These are phyloP conservation scores for Epicauta chinensis DNA, from an alignment of 1,140 invertebrate genomes.

Conservation along the genomic window DNA sequence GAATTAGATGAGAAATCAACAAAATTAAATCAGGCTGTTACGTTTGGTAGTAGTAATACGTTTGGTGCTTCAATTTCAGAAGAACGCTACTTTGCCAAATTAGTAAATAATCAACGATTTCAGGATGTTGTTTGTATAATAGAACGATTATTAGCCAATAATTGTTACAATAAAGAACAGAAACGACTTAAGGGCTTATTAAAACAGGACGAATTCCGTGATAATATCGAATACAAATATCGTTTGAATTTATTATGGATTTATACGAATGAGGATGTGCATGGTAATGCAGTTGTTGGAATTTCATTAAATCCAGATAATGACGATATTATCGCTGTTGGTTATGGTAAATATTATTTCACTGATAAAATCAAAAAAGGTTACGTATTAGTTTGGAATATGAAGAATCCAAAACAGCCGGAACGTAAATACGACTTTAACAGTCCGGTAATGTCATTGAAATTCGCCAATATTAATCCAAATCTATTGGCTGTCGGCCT, in stretches of 20 bases:
- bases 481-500: conserved; percentile 57
- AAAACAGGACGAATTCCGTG: conserved; percentile 47
- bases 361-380: conserved; percentile 48
- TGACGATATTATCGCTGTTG: conserved; percentile 59
- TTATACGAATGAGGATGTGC: conserved; percentile 45
- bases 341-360: conserved; percentile 59
- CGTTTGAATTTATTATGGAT: conserved; percentile 58
- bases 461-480: conserved; percentile 54
- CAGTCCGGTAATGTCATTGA: conserved; percentile 63
- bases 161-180: conserved; percentile 55
- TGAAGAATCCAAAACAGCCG: conserved; percentile 81
- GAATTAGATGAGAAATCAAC: conserved; percentile 42
- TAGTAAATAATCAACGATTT: conserved; percentile 47
- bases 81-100: conserved; percentile 24
- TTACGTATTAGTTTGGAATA: conserved; percentile 70
- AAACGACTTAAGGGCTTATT: conserved; percentile 59
- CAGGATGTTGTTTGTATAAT: conserved; percentile 54
- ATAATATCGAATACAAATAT: conserved; percentile 58
- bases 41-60: conserved; percentile 3
- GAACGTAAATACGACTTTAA: conserved; percentile 64
- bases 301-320: conserved; percentile 61
- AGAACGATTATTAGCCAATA: conserved; percentile 61
- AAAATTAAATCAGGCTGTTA: conserved; percentile 26
- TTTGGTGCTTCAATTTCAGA: conserved; percentile 31
- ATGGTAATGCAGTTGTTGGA: conserved; percentile 45